Percentiles rank a stretch among this genome's conserved stretches.
Evolutionary conservation across 2,113 vertebrate genomes (phyloP).

Genomic region (Tapirus terrestris): DNA sequence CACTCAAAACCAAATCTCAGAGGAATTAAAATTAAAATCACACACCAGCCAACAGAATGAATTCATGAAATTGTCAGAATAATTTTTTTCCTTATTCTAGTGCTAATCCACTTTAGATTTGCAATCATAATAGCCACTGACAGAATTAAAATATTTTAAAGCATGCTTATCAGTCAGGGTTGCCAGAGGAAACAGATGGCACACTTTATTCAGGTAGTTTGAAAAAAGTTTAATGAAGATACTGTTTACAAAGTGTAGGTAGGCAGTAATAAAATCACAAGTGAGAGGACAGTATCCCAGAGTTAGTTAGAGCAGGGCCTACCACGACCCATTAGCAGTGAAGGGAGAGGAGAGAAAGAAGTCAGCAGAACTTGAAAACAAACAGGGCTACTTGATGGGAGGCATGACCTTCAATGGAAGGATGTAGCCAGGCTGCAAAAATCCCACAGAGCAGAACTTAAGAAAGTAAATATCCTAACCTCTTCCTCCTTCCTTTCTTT

Average conservation of each 20-base stretch:
- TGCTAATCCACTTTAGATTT: neutral
- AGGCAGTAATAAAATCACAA: neutral
- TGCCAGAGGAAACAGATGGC: neutral
- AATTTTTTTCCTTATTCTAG: slow-evolving; percentile 16
- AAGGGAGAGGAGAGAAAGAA: neutral
- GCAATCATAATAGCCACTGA: neutral
- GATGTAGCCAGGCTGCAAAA: neutral
- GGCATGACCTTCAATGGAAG: neutral
- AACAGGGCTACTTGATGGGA: neutral
- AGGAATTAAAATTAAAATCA: slow-evolving; percentile 52
- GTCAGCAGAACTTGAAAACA: neutral
- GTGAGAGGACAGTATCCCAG: neutral
- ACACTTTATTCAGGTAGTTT: neutral
- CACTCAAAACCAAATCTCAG: slow-evolving; percentile 10
- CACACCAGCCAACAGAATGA: neutral
- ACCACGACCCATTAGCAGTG: neutral
- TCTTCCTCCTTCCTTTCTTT: neutral
- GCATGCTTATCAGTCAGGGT: neutral
- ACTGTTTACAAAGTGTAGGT: neutral
- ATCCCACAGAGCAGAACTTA: neutral
- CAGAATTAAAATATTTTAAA: slow-evolving; percentile 49
- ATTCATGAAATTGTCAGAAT: slow-evolving; percentile 3
- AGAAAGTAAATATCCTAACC: neutral
- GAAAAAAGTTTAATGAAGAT: neutral
- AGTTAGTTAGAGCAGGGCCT: neutral